Conservation (phyloP, 2,888 invertebrate genomes). For the Nephrotoma guestfalica region DNA sequence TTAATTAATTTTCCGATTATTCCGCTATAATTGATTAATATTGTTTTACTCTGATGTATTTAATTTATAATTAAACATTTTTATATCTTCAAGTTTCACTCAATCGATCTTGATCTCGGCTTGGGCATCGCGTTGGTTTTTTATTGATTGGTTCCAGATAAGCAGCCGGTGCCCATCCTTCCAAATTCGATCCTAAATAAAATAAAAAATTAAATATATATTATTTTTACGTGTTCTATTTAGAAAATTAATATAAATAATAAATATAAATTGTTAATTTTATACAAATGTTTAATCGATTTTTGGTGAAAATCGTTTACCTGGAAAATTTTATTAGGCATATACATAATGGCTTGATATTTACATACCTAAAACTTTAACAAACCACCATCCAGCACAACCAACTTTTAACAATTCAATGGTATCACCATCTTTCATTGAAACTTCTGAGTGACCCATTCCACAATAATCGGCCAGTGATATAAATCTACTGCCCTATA, state of each 20-base stretch:
- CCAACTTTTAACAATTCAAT: conserved; percentile 84
- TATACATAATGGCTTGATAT: not conserved
- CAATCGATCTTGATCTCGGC: conserved; percentile 45
- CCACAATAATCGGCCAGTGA: conserved; percentile 89
- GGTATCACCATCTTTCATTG: conserved; percentile 78
- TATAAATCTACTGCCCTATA: conserved; percentile 64
- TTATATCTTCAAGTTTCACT: conserved; percentile 1
- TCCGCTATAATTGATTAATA: no score
- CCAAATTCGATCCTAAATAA: conserved; percentile 47
- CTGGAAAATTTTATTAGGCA: not conserved
- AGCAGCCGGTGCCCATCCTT: conserved; percentile 91
- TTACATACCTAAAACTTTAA: conserved; percentile 55
- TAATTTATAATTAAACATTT: no score
- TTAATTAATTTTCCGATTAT: no score
- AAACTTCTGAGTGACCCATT: conserved; percentile 79
- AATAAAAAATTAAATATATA: conserved; percentile 5
- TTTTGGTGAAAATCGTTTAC: not conserved
- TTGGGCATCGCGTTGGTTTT: conserved; percentile 57
- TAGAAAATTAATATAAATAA: not conserved
- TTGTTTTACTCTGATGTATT: no score
- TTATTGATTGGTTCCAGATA: conserved; percentile 68
- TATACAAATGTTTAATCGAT: not conserved
- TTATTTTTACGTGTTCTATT: not conserved
- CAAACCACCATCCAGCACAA: conserved; percentile 95
- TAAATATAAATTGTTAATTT: not conserved